These are phyloP conservation scores for Synanthedon formicaeformis DNA, from an alignment of 2,888 invertebrate genomes.

Conservation along the genomic window DNA sequence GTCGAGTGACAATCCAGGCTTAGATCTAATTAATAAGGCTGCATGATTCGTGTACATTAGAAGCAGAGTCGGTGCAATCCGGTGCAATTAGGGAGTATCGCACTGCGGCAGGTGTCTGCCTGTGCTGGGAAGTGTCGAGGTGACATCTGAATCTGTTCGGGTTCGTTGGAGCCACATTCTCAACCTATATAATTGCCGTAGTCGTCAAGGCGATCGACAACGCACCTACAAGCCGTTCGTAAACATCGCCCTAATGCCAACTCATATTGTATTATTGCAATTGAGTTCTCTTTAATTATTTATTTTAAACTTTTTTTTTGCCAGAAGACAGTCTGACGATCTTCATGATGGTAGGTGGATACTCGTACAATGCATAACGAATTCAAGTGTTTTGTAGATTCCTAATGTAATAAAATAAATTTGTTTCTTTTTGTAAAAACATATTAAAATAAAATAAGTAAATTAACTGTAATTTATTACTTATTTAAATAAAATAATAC, in stretches of 20 bases:
- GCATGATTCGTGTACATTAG: not conserved
- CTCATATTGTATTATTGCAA: not conserved
- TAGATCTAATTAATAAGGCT: not conserved
- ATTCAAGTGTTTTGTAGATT: too few relatives aligned
- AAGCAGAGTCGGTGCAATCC: not conserved
- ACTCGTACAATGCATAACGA: too few relatives aligned
- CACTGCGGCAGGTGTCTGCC: not conserved
- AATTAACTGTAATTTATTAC: too few relatives aligned
- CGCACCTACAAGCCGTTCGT: constrained; percentile 11
- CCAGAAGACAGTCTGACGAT: too few relatives aligned
- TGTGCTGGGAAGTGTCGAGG: not conserved
- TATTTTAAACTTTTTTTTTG: too few relatives aligned
- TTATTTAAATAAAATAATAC: too few relatives aligned
- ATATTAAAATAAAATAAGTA: too few relatives aligned
- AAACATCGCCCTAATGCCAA: constrained; percentile 10
- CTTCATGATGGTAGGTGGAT: too few relatives aligned
- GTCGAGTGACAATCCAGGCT: too few relatives aligned
- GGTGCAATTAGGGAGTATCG: not conserved
- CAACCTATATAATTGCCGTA: constrained; percentile 9
- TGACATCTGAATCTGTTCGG: not conserved
- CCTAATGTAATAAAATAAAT: too few relatives aligned
- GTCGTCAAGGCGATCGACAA: constrained; percentile 17
- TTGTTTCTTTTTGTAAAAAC: too few relatives aligned
- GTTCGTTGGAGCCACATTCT: constrained; percentile 11
- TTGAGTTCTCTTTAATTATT: too few relatives aligned